Conservation (phyloP, 2,888 invertebrate genomes). For the Ectemnius cavifrons region DNA sequence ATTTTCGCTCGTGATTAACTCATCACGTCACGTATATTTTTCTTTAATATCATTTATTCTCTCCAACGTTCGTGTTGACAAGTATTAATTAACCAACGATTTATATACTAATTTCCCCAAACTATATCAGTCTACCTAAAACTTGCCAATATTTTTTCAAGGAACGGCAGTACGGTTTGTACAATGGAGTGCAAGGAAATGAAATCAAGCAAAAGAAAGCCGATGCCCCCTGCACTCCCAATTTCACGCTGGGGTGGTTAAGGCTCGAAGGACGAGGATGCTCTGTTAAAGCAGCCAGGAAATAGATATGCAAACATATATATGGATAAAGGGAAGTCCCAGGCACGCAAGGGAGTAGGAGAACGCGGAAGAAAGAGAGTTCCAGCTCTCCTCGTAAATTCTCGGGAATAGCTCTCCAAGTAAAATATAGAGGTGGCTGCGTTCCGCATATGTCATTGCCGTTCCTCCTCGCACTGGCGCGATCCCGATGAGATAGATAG, state of each 20-base stretch:
- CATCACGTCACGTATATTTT: too few relatives aligned
- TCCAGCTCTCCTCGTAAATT: slow-evolving; percentile 70
- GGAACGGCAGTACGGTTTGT: too few relatives aligned
- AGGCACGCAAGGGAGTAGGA: slow-evolving; percentile 21
- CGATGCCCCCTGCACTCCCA: background rate
- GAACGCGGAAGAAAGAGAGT: slow-evolving; percentile 49
- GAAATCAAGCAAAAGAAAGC: background rate
- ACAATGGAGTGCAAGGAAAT: background rate
- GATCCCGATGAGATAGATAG: slow-evolving; percentile 52
- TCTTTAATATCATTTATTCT: too few relatives aligned
- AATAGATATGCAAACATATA: slow-evolving; percentile 44
- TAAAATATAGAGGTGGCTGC: slow-evolving; percentile 75
- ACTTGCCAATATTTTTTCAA: too few relatives aligned
- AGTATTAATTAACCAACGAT: too few relatives aligned
- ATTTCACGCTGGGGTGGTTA: background rate
- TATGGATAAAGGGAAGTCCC: slow-evolving; percentile 31
- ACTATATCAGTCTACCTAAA: too few relatives aligned
- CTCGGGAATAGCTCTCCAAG: slow-evolving; percentile 69
- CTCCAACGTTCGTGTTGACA: too few relatives aligned
- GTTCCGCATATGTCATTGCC: slow-evolving; percentile 76
- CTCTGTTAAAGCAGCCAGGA: slow-evolving; percentile 27
- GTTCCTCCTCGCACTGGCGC: slow-evolving; percentile 66
- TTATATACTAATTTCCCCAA: too few relatives aligned
- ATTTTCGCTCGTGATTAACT: too few relatives aligned
- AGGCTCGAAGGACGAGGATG: slow-evolving; percentile 17